These are phyloP conservation scores for Pseudoatta argentina DNA, from an alignment of 1,140 invertebrate species.

Conservation along the genomic window DNA sequence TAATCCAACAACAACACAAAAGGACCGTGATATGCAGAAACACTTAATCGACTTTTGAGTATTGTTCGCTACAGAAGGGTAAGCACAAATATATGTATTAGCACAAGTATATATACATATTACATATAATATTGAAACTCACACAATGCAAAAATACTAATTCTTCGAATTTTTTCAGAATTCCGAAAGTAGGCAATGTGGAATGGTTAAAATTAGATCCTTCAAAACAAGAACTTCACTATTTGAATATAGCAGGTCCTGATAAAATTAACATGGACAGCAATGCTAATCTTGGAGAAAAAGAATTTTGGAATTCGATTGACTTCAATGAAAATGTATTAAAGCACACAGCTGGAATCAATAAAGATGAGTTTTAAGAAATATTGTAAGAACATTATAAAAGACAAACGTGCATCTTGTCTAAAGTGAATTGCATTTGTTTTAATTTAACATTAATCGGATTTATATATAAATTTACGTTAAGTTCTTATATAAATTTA, in stretches of 20 bases:
- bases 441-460: not conserved
- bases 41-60: slow-evolving; percentile 86
- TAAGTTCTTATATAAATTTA: not conserved
- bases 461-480: not conserved
- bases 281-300: slow-evolving; percentile 85
- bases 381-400: not conserved
- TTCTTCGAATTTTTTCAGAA: slow-evolving; percentile 73
- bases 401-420: not conserved
- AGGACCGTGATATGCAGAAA: slow-evolving; percentile 86
- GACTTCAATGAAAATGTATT: slow-evolving; percentile 86
- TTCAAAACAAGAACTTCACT: slow-evolving; percentile 82
- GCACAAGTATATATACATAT: not conserved
- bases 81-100: slow-evolving; percentile 69
- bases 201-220: slow-evolving; percentile 81
- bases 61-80: slow-evolving; percentile 87
- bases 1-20: slow-evolving; percentile 76
- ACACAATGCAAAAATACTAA: not conserved
- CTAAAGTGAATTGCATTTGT: not conserved
- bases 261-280: slow-evolving; percentile 83
- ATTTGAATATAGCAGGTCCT: slow-evolving; percentile 86
- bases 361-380: not conserved
- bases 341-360: too few relatives aligned
- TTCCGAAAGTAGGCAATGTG: slow-evolving; percentile 76
- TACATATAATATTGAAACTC: not conserved
- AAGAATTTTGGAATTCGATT: slow-evolving; percentile 87